Base-by-base conservation (phyloP, 2,113 vertebrate species). In the Callochromis pleurospilus region DNA sequence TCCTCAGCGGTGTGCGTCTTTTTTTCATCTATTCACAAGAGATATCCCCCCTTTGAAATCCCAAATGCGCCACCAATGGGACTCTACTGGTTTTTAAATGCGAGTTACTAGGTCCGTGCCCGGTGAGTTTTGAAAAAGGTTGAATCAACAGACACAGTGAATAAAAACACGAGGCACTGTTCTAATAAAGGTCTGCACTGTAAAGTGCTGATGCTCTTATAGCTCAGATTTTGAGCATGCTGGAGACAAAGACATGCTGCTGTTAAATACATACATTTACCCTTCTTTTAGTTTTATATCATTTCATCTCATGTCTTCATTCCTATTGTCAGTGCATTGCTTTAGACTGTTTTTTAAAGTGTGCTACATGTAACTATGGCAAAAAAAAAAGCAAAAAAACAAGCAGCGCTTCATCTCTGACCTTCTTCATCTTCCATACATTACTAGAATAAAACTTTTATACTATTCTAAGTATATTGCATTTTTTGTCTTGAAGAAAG, bases 21-120 rank as follows among this genome's bases (percentile, higher is more conserved):
- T 80, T 42, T 55, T 70, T 47, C 26, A 12, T 47, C 17, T 79
- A 65, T 65, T 87, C 91, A 87, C 81, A 70, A 62, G 89, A 87
- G 90, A 90, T 58, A 79, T 79, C 73, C 79, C 54, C 15, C 55
- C 79, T 84, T 90, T 90, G 86, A 87, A 89, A 89, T 81, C 53
- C 31, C 19, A 82, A 26, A 60, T 9, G 12, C 3, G 6, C 6
- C 14, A 6, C 90, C 79, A 79, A 70, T 81, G 88, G 86, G 84
- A 90, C 9, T 45, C 15, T 6, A 10, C 31, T 75, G 84, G 3
- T 73, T 88, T 86, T 80, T 85, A 77, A 86, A 29, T 89, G 33
- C 80, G 38, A 26, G n/a, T 84, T 79, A 45, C 21, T 33, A 11
- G 17, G 24, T 81, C 24, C 26, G 19, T 75, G 53, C 11, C 77